Evolutionary conservation across 1,140 invertebrate genomes (phyloP), one percentile per base, ranked within the genome.

Genomic region (Drosophila kanapiae): DNA sequence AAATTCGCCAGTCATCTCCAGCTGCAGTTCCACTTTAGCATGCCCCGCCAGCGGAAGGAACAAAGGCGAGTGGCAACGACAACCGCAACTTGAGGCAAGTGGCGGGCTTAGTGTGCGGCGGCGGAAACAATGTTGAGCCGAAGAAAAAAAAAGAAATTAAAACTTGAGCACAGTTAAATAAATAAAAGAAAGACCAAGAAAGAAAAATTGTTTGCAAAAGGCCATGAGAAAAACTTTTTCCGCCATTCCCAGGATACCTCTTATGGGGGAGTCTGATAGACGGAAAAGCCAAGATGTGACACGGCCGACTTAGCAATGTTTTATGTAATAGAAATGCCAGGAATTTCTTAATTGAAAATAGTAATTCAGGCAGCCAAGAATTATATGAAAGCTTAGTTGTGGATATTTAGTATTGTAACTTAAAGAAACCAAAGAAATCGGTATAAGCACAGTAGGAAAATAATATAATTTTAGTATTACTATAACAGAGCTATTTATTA

Each of bases 71-170:
- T 84, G 80, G 77, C 85, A 84, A 78, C 84, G 53, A 70, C 77
- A 90, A 78, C 84, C 80, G 65, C 80, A 88, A 81, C 84, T 88
- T 80, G 77, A 78, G 85, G 77, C 85, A 78, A 78, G 76, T 82
- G 79, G 31, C 18, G 64, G 43, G 29, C 58, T 54, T 65, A 68
- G 64, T 65, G 49, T 29, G 53, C 56, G 62, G 69, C 42, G 47
- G 69, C 84, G 80, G 85, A 88, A 90, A 88, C 84, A 90, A 84
- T 84, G 74, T 75, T 29, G 45, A 42, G 58, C 48, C 35, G 43
- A 80, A 84, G 60, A 78, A 88, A 49, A n/a, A 8, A 82, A 80
- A 84, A 84, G 68, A 88, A 88, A 87, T 87, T 84, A 87, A 87
- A 87, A 87, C 84, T 87, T 88, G 77, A 69, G 69, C 79, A 65